Base-by-base conservation (phyloP, 2,113 vertebrate species). In the Puma concolor region DNA sequence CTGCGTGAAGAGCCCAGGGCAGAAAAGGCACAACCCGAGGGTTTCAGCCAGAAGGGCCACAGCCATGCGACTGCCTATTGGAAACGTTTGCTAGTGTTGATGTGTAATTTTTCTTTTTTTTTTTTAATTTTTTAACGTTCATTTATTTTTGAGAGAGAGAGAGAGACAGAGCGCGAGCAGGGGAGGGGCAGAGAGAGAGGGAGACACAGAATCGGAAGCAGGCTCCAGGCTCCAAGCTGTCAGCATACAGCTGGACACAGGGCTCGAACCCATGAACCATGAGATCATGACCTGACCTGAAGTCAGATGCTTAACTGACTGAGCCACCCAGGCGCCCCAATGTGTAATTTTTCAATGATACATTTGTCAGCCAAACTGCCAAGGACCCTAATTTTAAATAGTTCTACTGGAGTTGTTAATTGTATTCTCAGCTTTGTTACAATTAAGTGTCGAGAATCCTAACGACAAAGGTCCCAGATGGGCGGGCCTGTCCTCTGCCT, bases 401-500 rank as follows among this genome's bases (percentile, higher is more conserved):
- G 82, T 91, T 79, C 89, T 25, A 23, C 66, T 89, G 17, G 41
- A 96, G 83, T 6, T 90, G 63, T 64, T 79, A 11, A 81, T 38
- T 69, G 91, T 89, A 54, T 41, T 63, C 52, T 96, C 57, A n/a
- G 81, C 79, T 97, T 97, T 86, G 29, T 86, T 96, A 48, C n/a
- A 80, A 36, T 80, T 97, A 89, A 97, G 97, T 96, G 95, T 77
- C 1, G 6, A 97, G 83, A 97, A 86, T 33, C 15, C n/a, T 93
- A 74, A 92, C 38, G 97, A 95, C 12, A 1, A 92, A 86, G 63
- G 87, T 52, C 90, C 97, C 94, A 96, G 97, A 95, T 80, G 94
- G 96, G 72, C 31, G 27, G 29, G 77, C 86, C 60, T 77, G 96
- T 88, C 89, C 69, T 67, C 83, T 31, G 93, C 96, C 82, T 3